Evolutionary conservation across 2,888 invertebrate species (phyloP), one percentile per base, ranked within the genome.

Genomic region (Plutella xylostella): DNA sequence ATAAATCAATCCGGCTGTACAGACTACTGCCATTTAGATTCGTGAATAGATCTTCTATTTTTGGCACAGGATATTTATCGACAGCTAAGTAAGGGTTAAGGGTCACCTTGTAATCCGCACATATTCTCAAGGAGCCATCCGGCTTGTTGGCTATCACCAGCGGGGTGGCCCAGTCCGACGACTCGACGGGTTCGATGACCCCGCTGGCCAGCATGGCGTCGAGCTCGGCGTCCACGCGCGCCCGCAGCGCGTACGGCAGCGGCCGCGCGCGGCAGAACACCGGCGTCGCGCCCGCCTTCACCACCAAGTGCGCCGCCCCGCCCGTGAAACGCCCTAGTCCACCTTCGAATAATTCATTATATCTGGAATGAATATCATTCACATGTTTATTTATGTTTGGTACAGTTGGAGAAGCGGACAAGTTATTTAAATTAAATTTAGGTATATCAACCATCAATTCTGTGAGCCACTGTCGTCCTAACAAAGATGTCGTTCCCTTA

Each of bases 21-120:
- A n/a, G 14, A 14, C 14, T 11, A 33, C 14, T 33, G 15, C 5
- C 14, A 15, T 15, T 14, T 33, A 33, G 14, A 3, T 14, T 33
- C 11, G 33, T 14, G 6, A 40, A 28, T 14, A 40, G 17, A 15
- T 40, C 40, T 14, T 40, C 40, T 4, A 40, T 25, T 15, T 40
- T 40, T n/a, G 40, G 40, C 4, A 40, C 25, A 6, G 40, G 25
- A 15, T 40, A 40, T 11, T 19, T 22, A 15, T 40, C 40, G 15
- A 40, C 25, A n/a, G 22, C 12, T 25, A 40, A 28, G 9, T 15
- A n/a, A 4, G 11, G n/a, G 17, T 40, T 40, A 6, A 40, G 28
- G 11, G 40, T 40, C 15, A 25, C 15, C 15, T 40, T 40, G 25
- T 40, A 40, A 15, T 40, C 40, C 25, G 37, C 37, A 19, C 20